Base-by-base conservation (phyloP, 2,113 vertebrate species). In the Platysteira castanea region DNA sequence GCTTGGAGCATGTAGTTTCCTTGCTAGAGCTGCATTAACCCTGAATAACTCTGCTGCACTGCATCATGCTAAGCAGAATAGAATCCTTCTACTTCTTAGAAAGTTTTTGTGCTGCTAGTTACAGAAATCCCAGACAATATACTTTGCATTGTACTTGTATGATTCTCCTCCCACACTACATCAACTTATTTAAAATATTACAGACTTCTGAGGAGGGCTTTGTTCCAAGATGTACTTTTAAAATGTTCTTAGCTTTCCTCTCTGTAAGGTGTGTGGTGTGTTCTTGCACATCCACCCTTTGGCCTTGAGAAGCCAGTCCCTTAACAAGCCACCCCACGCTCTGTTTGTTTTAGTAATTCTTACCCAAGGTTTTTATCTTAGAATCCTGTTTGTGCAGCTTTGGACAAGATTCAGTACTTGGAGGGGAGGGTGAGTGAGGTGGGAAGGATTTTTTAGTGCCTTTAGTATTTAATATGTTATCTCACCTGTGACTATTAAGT, bases 301-400 rank as follows among this genome's bases (percentile, higher is more conserved):
- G 83, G 96, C 95, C 96, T 96, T 95, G 91, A 75, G 63, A 74
- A 93, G 71, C 70, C 77, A 60, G 68, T 93, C 56, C 39, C 39
- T 88, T n/a, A 64, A 84, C 59, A 82, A 91, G 69, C 70, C 46
- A 22, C 9, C 59, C 87, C 80, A 65, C 3, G 7, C 53, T 50
- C 77, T 91, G 88, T 96, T 97, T 97, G 94, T 37, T 96, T 95
- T 95, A 88, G 84, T 82, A 88, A 77, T 93, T 96, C 95, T 88
- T 96, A 93, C 90, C 64, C 84, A 88, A 97, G 94, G 95, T 94
- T 84, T 93, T 96, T 96, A 97, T 96, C 95, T 95, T 37, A 64
- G 69, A 84, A 94, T 95, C 90, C 89, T 96, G 96, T 96, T 97
- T 97, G 95, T 90, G 81, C 95, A 96, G 91, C 94, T 94, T 91